Base-by-base conservation (phyloP, 2,888 invertebrate genomes). In the Eubasilissa splendida region DNA sequence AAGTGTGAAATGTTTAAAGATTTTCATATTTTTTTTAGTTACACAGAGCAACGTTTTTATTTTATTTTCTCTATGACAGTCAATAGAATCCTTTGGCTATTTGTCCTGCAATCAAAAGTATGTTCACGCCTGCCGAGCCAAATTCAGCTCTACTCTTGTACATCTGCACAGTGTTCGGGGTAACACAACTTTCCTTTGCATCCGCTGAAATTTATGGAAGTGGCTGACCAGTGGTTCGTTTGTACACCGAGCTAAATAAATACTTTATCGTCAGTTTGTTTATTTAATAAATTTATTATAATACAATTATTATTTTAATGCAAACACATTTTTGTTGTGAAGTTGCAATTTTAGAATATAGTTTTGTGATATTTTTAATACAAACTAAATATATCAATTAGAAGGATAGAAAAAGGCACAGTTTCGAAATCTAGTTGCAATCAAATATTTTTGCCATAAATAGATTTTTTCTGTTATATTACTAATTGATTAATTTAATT, bases 91-190 rank as follows among this genome's bases (percentile, higher is more conserved):
- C 58, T 31, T 1, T 58, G 70, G n/a, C 71, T 73, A 53, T 78
- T 78, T 78, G 50, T 12, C 33, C 71, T 52, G 77, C 54, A 68
- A 71, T 71, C 77, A 60, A 53, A 71, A 78, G 60, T 52, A n/a
- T 78, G 77, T 78, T 78, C 71, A 78, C 71, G 63, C 60, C 52
- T 59, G 52, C 59, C 65, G 66, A 63, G 77, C 60, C 77, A 73
- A 56, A 31, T 77, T 66, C 56, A 58, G 60, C n/a, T 42, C 31
- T 56, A n/a, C 42, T 12, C 66, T 53, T 53, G 11, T 76, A 76
- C 14, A 52, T 11, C 54, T 12, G 66, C 56, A n/a, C 76, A 12
- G 42, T 42, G 42, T 42, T 1, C 7, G 7, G 42, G 42, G 42
- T 42, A 7, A 42, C 42, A 42, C 50, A 52, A 33, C 68, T 68